A percentile compares a stretch with the other conserved stretches of the same genome.
Evolutionary conservation across 2,888 invertebrate species (phyloP).

Genomic region (Lucinisca nassula): DNA sequence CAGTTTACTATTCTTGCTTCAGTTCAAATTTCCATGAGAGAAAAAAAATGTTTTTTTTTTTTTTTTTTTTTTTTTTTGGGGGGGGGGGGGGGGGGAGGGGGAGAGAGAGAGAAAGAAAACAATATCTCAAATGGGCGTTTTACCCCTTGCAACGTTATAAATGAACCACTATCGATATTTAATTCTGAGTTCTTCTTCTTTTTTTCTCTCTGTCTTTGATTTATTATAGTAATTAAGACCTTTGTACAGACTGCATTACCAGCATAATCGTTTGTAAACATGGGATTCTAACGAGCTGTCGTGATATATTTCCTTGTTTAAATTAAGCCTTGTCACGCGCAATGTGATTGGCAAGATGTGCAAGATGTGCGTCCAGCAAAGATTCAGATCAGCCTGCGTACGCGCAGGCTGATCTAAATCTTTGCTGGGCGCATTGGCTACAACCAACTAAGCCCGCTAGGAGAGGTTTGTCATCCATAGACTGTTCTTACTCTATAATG

Average conservation of each 20-base stretch:
- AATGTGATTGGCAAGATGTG: background rate
- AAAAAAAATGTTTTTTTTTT: too few relatives aligned
- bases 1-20: too few relatives aligned
- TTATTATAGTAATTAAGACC: background rate
- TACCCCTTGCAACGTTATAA: background rate
- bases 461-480: too few relatives aligned
- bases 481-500: too few relatives aligned
- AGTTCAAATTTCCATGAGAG: too few relatives aligned
- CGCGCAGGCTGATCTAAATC: background rate
- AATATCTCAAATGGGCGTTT: too few relatives aligned
- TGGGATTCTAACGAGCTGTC: background rate
- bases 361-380: background rate
- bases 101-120: too few relatives aligned
- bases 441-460: too few relatives aligned
- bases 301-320: background rate
- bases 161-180: background rate
- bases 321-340: background rate
- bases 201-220: background rate
- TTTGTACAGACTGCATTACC: background rate
- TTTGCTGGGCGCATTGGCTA: background rate
- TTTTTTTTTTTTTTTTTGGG: too few relatives aligned
- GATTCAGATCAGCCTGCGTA: background rate
- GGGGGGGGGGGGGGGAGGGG: too few relatives aligned
- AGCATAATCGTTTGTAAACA: constrained; percentile 1
- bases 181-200: background rate